Percentiles rank a stretch among this genome's conserved stretches.
Evolutionary conservation across 1,140 invertebrate genomes (phyloP).

Genomic region (Polypedilum vanderplanki): DNA sequence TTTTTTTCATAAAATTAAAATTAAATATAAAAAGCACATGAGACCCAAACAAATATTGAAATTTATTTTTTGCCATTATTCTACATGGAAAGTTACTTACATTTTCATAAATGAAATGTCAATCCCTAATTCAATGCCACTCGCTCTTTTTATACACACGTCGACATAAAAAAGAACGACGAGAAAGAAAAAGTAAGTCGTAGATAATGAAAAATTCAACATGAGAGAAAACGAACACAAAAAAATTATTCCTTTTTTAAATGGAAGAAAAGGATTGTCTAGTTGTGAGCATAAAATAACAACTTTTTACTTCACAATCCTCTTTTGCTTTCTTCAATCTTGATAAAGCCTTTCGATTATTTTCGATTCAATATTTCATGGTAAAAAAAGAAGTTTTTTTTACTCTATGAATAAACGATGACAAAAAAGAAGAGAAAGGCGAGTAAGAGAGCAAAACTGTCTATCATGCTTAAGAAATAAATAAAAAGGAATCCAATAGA

Average conservation of each 20-base stretch:
- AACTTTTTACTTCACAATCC: not conserved
- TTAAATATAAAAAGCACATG: too few relatives aligned
- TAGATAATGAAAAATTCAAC: conserved; percentile 20
- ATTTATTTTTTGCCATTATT: too few relatives aligned
- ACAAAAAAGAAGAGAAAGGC: too few relatives aligned
- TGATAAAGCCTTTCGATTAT: conserved; percentile 18
- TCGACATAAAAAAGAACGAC: not conserved
- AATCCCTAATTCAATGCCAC: too few relatives aligned
- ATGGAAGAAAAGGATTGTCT: not conserved
- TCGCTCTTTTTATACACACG: too few relatives aligned
- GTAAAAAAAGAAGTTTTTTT: too few relatives aligned
- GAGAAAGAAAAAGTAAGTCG: not conserved
- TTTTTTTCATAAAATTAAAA: too few relatives aligned
- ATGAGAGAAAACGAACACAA: not conserved
- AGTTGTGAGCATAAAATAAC: not conserved
- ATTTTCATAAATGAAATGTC: too few relatives aligned
- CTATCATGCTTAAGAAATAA: not conserved
- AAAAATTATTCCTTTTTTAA: not conserved
- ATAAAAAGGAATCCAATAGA: not conserved
- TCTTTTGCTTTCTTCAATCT: not conserved
- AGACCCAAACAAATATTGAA: too few relatives aligned
- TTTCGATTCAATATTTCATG: not conserved
- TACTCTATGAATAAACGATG: too few relatives aligned
- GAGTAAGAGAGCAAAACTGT: not conserved
- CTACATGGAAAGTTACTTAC: too few relatives aligned